A percentile compares a stretch with the other conserved stretches of the same genome.
Evolutionary conservation across 2,888 invertebrate species (phyloP).

Genomic region (Laothoe populi): DNA sequence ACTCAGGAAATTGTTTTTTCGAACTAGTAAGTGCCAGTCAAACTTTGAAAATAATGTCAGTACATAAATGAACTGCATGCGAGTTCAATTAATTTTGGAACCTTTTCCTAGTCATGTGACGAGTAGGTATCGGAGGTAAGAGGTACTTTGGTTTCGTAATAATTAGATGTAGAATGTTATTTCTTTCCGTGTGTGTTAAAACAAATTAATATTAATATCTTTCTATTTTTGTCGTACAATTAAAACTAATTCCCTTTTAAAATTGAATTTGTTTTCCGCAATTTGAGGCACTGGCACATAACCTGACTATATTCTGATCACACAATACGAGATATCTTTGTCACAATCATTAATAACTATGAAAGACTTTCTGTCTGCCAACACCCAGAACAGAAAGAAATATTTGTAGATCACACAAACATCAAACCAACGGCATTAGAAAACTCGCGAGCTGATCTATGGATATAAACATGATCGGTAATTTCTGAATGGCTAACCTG

Average conservation of each 20-base stretch:
- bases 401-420: no score
- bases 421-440: no score
- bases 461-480: no score
- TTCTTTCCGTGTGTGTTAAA: background rate
- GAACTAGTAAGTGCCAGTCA: constrained; percentile 8
- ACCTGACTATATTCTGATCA: no score
- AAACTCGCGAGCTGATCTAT: no score
- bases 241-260: background rate
- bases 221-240: background rate
- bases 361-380: no score
- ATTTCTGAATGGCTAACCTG: no score
- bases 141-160: background rate
- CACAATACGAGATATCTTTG: no score
- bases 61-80: background rate
- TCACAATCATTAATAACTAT: no score
- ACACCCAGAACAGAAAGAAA: no score
- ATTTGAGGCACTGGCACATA: no score
- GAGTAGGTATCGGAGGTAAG: background rate
- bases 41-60: background rate
- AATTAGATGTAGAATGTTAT: background rate
- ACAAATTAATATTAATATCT: background rate
- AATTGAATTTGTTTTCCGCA: background rate
- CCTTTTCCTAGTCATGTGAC: constrained; percentile 20
- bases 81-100: constrained; percentile 3
- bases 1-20: constrained; percentile 48